Conservation (phyloP, 92 coral and sea anemone species). For the Metridium senile region DNA sequence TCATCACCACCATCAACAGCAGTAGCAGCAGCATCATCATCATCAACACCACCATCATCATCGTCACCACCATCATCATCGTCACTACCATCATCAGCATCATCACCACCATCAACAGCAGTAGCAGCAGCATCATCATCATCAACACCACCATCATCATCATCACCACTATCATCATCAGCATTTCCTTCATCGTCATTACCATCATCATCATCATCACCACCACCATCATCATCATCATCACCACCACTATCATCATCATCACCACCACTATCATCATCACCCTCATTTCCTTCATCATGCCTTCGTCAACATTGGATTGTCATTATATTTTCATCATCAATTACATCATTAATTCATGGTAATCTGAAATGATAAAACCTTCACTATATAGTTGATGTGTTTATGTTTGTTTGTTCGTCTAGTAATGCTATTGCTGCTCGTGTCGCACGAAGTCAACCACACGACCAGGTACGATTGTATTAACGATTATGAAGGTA, state of each 20-base stretch:
- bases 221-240: background rate
- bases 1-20: background rate
- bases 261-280: background rate
- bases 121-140: background rate
- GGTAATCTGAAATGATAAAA: too few species aligned
- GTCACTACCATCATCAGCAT: background rate
- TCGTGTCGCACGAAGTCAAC: slow-evolving; percentile 16
- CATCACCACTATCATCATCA: background rate
- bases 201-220: background rate
- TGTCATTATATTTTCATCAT: too few species aligned
- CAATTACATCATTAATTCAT: too few species aligned
- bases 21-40: background rate
- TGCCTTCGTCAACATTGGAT: background rate
- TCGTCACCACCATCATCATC: background rate
- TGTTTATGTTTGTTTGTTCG: background rate
- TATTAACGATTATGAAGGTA: too few species aligned
- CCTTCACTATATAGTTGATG: too few species aligned
- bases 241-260: background rate
- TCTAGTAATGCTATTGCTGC: slow-evolving; percentile 58
- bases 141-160: background rate
- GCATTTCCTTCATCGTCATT: background rate
- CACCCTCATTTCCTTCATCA: background rate
- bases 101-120: background rate
- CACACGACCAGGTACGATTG: background rate
- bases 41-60: background rate